These are phyloP conservation scores for Cinara cedri DNA, from an alignment of 2,888 invertebrate species.

Conservation along the genomic window DNA sequence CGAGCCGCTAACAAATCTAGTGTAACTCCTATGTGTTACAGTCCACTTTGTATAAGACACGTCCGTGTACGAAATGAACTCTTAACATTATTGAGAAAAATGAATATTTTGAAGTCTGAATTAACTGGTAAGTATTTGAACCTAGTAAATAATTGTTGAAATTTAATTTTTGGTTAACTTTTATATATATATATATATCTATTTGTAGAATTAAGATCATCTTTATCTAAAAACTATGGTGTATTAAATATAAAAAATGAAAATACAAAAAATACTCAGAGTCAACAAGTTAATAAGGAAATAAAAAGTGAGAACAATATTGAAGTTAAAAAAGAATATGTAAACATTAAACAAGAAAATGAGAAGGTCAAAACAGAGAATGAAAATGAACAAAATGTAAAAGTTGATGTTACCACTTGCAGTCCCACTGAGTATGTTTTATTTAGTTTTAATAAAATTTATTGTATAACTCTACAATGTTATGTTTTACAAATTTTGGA, in stretches of 20 bases:
- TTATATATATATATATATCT: too few species aligned
- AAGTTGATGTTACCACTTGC: conserved; percentile 26
- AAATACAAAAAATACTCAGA: conserved; percentile 12
- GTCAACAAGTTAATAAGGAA: conserved; percentile 3
- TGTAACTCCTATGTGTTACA: conserved; percentile 70
- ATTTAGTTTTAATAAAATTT: not conserved
- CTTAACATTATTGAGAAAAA: conserved; percentile 65
- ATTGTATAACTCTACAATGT: not conserved
- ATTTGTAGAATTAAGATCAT: conserved; percentile 40
- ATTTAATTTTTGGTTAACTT: not conserved
- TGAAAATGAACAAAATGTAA: conserved; percentile 34
- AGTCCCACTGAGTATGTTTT: conserved; percentile 43
- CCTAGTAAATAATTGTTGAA: not conserved
- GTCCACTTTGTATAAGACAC: conserved; percentile 80
- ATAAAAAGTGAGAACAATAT: conserved; percentile 13
- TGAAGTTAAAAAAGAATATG: conserved; percentile 25
- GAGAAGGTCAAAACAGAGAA: conserved; percentile 46
- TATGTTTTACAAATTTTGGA: too few species aligned
- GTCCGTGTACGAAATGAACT: conserved; percentile 75
- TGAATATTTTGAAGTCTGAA: conserved; percentile 57
- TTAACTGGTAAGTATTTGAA: conserved; percentile 18
- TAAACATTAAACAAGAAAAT: conserved; percentile 58
- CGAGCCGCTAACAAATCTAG: conserved; percentile 48
- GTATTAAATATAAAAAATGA: not conserved
- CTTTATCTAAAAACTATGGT: not conserved